Evolutionary conservation across 2,888 invertebrate genomes (phyloP).

Genomic region (Nemotelus nigrinus): DNA sequence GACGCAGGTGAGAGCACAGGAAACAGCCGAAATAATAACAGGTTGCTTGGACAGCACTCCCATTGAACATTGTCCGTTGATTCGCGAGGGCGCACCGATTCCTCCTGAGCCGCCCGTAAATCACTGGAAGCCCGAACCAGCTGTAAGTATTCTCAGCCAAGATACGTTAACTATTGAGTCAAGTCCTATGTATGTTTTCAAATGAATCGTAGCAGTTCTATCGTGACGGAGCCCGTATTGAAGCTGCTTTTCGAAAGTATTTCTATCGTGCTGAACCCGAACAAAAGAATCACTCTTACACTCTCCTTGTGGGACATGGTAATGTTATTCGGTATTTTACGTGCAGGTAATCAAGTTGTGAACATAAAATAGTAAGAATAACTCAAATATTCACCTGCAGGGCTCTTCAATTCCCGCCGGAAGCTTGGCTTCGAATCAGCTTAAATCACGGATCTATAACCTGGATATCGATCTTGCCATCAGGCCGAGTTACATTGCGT

Average conservation of each 20-base stretch:
- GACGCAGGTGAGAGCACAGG: slow-evolving; percentile 92
- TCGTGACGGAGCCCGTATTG: slow-evolving; percentile 92
- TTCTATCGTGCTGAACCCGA: slow-evolving; percentile 87
- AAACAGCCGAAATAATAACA: slow-evolving; percentile 87
- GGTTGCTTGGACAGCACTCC: slow-evolving; percentile 72
- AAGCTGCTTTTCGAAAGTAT: slow-evolving; percentile 93
- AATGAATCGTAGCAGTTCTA: slow-evolving; percentile 80
- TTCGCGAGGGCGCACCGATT: slow-evolving; percentile 94
- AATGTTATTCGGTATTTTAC: slow-evolving; percentile 97
- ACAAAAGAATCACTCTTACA: slow-evolving; percentile 85
- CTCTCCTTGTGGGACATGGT: slow-evolving; percentile 94
- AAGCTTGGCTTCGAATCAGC: slow-evolving; percentile 94
- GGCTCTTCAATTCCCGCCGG: slow-evolving; percentile 95
- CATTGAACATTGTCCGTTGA: slow-evolving; percentile 74
- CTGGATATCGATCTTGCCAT: slow-evolving; percentile 86
- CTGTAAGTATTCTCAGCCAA: slow-evolving; percentile 67
- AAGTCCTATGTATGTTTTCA: slow-evolving; percentile 4
- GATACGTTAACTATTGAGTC: neutral
- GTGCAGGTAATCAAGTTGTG: slow-evolving; percentile 72
- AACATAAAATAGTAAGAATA: neutral
- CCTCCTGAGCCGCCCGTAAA: slow-evolving; percentile 92
- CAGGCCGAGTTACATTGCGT: slow-evolving; percentile 85
- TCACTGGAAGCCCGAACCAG: slow-evolving; percentile 85
- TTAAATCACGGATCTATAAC: slow-evolving; percentile 94
- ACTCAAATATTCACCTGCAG: slow-evolving; percentile 65